Evolutionary conservation across 2,888 invertebrate genomes (phyloP).

Genomic region (Herminia tarsipennalis): DNA sequence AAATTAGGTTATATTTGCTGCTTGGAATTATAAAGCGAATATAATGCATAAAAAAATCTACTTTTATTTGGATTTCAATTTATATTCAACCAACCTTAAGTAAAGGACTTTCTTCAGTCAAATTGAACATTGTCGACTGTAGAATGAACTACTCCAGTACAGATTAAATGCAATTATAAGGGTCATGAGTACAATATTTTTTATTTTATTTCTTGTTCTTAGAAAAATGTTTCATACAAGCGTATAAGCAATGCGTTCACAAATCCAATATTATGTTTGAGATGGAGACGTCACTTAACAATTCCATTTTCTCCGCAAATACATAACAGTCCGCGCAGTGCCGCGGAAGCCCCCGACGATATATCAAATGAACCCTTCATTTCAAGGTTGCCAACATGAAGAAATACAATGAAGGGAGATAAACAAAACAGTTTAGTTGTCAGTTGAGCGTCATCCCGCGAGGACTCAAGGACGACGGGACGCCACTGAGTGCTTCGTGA

Average conservation of each 20-base stretch:
- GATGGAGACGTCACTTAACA: no score
- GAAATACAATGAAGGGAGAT: no score
- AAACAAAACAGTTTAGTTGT: conserved; percentile 1
- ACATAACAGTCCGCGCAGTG: background rate
- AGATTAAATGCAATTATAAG: no score
- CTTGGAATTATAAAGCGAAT: no score
- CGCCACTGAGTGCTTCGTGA: background rate
- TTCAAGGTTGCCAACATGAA: conserved; percentile 1
- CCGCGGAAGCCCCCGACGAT: background rate
- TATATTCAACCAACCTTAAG: no score
- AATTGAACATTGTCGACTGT: no score
- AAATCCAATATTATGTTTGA: no score
- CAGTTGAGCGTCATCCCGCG: no score
- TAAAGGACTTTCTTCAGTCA: no score
- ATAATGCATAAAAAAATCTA: no score
- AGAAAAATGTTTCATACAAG: background rate
- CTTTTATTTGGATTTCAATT: no score
- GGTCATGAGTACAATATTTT: background rate
- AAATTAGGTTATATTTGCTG: background rate
- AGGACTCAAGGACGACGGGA: background rate
- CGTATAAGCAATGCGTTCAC: background rate
- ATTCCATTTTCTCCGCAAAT: background rate
- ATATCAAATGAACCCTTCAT: background rate
- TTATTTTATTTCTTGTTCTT: background rate
- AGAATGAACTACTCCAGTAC: no score